phyloP scores from a whole-genome alignment of 2,797 vertebrate species.

The Myiotriccus ornatus region DNA sequence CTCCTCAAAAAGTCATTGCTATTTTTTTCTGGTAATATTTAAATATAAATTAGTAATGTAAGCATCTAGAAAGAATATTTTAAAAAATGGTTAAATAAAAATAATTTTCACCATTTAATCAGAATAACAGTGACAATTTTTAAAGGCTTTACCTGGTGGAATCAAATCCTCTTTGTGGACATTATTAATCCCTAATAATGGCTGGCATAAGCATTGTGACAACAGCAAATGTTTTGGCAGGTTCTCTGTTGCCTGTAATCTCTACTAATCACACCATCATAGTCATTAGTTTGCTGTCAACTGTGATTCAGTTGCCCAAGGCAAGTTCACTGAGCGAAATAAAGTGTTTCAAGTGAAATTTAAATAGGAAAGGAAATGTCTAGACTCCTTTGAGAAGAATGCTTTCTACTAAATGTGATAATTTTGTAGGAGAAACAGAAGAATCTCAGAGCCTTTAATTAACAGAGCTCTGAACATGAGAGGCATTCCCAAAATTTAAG shows the following conservation, averaged over 20 bases:
- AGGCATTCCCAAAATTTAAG: background rate
- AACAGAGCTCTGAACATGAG: background rate
- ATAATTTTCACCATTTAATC: background rate
- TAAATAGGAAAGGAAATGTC: conserved; percentile 40
- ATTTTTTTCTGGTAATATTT: background rate
- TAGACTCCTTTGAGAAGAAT: background rate
- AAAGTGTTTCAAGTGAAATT: conserved; percentile 71
- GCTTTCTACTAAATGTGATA: background rate
- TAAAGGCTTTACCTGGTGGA: background rate
- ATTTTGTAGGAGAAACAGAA: conserved; percentile 16
- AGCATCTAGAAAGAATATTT: background rate
- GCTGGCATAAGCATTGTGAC: conserved; percentile 72
- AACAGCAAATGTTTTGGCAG: conserved; percentile 67
- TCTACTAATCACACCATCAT: conserved; percentile 77
- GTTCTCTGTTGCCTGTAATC: conserved; percentile 76
- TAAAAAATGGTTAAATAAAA: background rate
- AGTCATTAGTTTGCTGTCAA: conserved; percentile 84
- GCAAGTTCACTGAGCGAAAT: conserved; percentile 74
- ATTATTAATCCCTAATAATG: conserved; percentile 73
- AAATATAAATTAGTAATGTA: background rate
- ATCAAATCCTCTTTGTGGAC: background rate
- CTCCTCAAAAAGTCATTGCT: conserved; percentile 58
- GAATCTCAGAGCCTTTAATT: background rate
- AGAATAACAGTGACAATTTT: conserved; percentile 17
- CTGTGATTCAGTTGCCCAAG: conserved; percentile 69